A percentile compares a stretch with the other conserved stretches of the same genome.
Evolutionary conservation across 2,797 vertebrate species (phyloP).

Genomic region (Lemur catta): DNA sequence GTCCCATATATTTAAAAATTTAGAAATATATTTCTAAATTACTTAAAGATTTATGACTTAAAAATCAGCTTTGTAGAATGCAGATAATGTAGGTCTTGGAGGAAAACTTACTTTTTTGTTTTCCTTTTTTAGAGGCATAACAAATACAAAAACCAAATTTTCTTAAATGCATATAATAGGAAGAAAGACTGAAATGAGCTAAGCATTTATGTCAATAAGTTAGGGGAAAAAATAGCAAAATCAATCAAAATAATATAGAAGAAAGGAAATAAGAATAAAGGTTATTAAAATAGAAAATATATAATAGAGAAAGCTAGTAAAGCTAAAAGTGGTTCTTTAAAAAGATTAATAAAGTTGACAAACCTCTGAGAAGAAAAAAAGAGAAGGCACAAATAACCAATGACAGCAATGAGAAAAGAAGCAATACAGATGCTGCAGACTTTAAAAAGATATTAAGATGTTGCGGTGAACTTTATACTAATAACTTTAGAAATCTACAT

Average conservation of each 20-base stretch:
- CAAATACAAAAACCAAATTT: no score
- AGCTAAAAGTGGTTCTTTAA: background rate
- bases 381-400: background rate
- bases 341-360: background rate
- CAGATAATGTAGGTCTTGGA: background rate
- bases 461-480: background rate
- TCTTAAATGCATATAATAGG: background rate
- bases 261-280: background rate
- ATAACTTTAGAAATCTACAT: background rate
- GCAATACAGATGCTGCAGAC: background rate
- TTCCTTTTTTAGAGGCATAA: no score
- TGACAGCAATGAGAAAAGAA: background rate
- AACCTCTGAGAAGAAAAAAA: background rate
- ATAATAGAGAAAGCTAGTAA: background rate
- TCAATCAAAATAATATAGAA: background rate
- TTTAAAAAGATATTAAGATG: background rate
- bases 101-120: background rate
- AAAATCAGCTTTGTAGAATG: background rate
- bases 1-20: background rate
- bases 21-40: background rate
- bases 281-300: background rate
- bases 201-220: background rate
- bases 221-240: background rate
- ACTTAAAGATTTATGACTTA: background rate
- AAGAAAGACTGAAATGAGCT: background rate